phyloP scores from a whole-genome alignment of 2,797 vertebrate genomes.

The Melanogrammus aeglefinus region DNA sequence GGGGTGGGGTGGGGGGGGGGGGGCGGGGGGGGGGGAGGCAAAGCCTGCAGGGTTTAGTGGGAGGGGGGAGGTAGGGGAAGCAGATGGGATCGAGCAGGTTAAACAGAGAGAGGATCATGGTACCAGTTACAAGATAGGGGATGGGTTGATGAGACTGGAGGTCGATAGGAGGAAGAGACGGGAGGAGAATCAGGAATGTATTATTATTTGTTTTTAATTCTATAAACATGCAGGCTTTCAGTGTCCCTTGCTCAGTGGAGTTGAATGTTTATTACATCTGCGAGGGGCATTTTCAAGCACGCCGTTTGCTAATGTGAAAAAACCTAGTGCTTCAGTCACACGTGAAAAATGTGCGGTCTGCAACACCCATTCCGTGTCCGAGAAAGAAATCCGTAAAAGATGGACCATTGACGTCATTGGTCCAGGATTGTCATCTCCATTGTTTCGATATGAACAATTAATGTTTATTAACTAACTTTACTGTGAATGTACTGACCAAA shows the following conservation, averaged over 20 bases:
- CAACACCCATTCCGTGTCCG: no score
- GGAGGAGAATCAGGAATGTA: neutral
- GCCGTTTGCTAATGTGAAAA: no score
- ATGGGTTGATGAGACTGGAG: neutral
- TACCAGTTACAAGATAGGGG: neutral
- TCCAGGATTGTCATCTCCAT: no score
- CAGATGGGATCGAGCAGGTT: constrained; percentile 50
- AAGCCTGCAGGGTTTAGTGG: neutral
- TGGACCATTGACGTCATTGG: no score
- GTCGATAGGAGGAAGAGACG: neutral
- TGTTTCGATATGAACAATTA: no score
- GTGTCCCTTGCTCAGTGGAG: neutral
- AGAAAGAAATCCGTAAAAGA: no score
- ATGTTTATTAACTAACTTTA: no score
- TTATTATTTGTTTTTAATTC: neutral
- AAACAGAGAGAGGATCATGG: neutral
- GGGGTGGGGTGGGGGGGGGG: neutral
- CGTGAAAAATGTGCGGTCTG: no score
- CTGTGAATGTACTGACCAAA: no score
- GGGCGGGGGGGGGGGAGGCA: constrained; percentile 11
- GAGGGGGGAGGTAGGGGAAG: constrained; percentile 41
- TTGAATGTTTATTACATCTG: neutral
- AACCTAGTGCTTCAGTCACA: no score
- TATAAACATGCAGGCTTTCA: neutral
- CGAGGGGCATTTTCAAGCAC: neutral